phyloP scores from a whole-genome alignment of 2,797 vertebrate species.

The Hippopotamyrus pictus region DNA sequence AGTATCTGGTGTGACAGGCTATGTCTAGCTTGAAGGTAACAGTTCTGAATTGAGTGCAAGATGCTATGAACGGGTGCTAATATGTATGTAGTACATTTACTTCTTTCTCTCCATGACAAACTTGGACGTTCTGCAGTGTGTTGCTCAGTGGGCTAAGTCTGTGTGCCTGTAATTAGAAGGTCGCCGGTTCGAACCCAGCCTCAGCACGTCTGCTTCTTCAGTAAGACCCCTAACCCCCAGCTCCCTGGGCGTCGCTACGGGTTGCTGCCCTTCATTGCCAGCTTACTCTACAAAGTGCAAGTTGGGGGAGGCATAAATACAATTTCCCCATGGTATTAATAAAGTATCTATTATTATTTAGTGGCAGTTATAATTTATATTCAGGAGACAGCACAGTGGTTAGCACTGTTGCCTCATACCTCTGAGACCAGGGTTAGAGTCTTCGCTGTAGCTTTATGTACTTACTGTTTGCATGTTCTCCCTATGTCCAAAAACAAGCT shows the following conservation, averaged over 20 bases:
- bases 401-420: background rate
- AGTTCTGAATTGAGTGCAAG: background rate
- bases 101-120: background rate
- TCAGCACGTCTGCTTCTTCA: background rate
- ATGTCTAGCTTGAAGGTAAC: background rate
- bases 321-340: background rate
- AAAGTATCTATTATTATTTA: background rate
- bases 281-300: background rate
- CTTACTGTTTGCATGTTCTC: background rate
- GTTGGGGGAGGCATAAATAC: background rate
- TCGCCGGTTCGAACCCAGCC: background rate
- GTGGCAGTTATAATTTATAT: background rate
- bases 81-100: background rate
- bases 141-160: background rate
- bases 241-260: background rate
- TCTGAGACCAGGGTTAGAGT: background rate
- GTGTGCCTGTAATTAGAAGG: background rate
- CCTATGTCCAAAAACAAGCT: background rate
- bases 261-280: background rate
- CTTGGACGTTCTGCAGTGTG: background rate
- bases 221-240: background rate
- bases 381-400: background rate
- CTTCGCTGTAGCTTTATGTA: background rate
- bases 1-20: background rate
- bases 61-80: background rate